These are phyloP conservation scores for Diprion similis DNA, from an alignment of 1,140 invertebrate species.

Conservation along the genomic window DNA sequence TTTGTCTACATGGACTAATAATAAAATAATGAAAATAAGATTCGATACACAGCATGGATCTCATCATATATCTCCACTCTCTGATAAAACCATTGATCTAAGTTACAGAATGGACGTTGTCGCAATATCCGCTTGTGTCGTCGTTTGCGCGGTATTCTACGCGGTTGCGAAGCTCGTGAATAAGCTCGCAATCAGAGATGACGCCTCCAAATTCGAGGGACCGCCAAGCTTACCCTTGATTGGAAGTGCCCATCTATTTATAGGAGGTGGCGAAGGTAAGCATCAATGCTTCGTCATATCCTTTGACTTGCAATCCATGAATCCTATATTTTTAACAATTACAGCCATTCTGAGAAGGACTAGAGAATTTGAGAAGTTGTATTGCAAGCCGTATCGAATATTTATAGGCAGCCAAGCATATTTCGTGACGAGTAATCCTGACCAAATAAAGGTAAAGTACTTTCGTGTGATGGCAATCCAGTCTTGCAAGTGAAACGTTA, in stretches of 20 bases:
- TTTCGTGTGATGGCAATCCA: too few relatives aligned
- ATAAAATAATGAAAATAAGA: too few relatives aligned
- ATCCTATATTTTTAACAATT: not conserved
- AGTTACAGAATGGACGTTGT: not conserved
- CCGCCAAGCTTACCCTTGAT: not conserved
- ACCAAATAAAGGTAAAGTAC: not conserved
- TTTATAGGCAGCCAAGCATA: not conserved
- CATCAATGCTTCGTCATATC: not conserved
- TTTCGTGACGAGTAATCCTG: not conserved
- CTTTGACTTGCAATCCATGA: not conserved
- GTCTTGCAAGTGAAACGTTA: too few relatives aligned
- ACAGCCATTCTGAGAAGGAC: not conserved
- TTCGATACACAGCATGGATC: too few relatives aligned
- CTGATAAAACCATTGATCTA: too few relatives aligned
- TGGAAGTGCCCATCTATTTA: not conserved
- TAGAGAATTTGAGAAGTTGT: not conserved
- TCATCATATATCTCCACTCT: too few relatives aligned
- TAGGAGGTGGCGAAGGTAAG: not conserved
- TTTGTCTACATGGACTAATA: too few relatives aligned
- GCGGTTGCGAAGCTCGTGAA: not conserved
- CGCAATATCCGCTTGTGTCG: not conserved
- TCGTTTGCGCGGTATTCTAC: not conserved
- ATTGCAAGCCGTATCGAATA: not conserved
- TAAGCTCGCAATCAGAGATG: not conserved
- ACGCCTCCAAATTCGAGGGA: not conserved